phyloP scores from a whole-genome alignment of 2,113 vertebrate genomes.

The Tupaia tana region DNA sequence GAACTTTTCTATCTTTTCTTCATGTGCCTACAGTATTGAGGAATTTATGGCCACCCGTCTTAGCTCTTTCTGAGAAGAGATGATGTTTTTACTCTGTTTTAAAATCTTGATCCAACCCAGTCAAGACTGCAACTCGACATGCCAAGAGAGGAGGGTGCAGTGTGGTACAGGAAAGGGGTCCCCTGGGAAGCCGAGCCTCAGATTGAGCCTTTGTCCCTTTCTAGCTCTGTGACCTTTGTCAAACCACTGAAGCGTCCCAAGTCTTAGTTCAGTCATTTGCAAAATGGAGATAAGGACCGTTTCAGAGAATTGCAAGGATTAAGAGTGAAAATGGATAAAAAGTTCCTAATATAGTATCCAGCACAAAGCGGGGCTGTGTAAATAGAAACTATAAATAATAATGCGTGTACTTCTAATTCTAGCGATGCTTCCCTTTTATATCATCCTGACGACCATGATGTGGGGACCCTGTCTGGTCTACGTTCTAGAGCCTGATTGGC shows the following conservation, averaged over 20 bases:
- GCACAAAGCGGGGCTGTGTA: neutral
- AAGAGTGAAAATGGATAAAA: neutral
- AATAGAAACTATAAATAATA: neutral
- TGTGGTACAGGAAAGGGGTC: neutral
- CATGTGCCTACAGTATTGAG: neutral
- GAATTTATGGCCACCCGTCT: neutral
- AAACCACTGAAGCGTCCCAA: rapidly evolving
- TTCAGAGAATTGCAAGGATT: neutral
- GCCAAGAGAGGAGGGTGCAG: neutral
- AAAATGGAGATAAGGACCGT: neutral
- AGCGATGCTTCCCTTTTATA: neutral
- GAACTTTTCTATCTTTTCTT: neutral
- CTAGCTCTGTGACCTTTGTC: neutral
- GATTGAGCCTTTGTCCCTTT: neutral
- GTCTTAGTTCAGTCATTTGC: neutral
- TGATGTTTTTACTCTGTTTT: neutral
- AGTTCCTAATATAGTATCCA: neutral
- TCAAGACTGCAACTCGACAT: neutral
- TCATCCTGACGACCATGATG: rapidly evolving
- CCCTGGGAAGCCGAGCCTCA: too few species aligned
- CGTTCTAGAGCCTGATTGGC: neutral
- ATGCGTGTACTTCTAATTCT: neutral
- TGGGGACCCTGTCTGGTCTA: neutral
- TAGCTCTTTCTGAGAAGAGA: neutral
- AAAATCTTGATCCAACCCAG: neutral